phyloP scores from a whole-genome alignment of 2,888 invertebrate species.

The Baccha elongata region DNA sequence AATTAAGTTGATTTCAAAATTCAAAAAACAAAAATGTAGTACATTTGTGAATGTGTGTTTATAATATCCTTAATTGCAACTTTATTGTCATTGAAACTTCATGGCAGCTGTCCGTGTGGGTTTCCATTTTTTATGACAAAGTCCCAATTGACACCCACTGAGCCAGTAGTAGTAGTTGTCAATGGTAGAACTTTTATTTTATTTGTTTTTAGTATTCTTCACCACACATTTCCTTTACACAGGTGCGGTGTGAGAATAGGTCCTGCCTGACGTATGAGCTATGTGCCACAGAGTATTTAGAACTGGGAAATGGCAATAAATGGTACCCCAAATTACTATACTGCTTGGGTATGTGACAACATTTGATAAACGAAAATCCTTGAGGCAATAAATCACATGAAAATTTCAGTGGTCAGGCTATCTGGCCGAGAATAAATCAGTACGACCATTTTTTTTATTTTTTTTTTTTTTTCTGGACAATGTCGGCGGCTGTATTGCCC shows the following conservation, averaged over 20 bases:
- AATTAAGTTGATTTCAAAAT: too few relatives aligned
- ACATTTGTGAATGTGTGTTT: too few relatives aligned
- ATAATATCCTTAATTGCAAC: too few relatives aligned
- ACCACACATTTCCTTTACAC: neutral
- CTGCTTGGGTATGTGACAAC: constrained; percentile 61
- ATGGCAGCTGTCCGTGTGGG: neutral
- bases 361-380: constrained; percentile 78
- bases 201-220: neutral
- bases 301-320: constrained; percentile 50
- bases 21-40: too few relatives aligned
- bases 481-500: constrained; percentile 13
- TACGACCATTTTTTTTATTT: constrained; percentile 43
- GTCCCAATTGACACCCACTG: constrained; percentile 16
- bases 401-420: constrained; percentile 79
- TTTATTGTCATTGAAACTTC: neutral
- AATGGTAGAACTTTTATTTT: neutral
- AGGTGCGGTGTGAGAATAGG: constrained; percentile 27
- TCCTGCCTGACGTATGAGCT: constrained; percentile 12
- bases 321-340: constrained; percentile 50
- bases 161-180: constrained; percentile 7
- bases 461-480: neutral
- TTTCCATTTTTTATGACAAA: constrained; percentile 6
- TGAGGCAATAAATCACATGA: constrained; percentile 80
- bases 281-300: constrained; percentile 45
- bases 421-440: constrained; percentile 63